These are phyloP conservation scores for Pristionchus fissidentatus DNA, from an alignment of 2,888 invertebrate genomes.

Conservation along the genomic window DNA sequence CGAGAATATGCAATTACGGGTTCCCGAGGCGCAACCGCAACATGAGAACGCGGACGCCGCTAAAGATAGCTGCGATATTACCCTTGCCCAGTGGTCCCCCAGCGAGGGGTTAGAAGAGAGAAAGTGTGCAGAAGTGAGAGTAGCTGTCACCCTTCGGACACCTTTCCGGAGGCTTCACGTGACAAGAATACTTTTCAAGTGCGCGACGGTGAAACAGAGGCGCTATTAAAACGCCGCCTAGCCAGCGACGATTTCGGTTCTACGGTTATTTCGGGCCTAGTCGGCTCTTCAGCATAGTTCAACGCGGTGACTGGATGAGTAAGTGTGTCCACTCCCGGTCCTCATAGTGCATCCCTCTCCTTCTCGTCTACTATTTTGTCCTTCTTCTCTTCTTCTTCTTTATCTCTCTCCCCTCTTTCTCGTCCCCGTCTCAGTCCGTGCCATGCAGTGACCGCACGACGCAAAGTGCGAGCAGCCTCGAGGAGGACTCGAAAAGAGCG, in stretches of 20 bases:
- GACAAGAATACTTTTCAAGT: too few relatives aligned
- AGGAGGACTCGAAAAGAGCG: constrained; percentile 23
- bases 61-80: too few relatives aligned
- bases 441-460: constrained; percentile 45
- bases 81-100: too few relatives aligned
- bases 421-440: constrained; percentile 25
- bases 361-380: neutral
- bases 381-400: neutral
- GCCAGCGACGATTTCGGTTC: too few relatives aligned
- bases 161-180: too few relatives aligned
- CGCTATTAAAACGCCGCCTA: too few relatives aligned
- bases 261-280: too few relatives aligned
- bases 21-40: too few relatives aligned
- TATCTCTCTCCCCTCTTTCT: constrained; percentile 2
- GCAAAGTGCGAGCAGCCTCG: constrained; percentile 33
- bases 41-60: neutral
- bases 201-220: too few relatives aligned
- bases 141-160: too few relatives aligned
- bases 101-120: too few relatives aligned
- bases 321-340: neutral
- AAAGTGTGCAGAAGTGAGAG: too few relatives aligned
- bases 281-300: neutral
- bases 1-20: neutral
- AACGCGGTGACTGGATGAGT: neutral
- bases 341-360: neutral